A percentile compares a stretch with the other conserved stretches of the same genome.
Evolutionary conservation across 1,140 invertebrate species (phyloP).

Genomic region (Drosophila subpulchrella): DNA sequence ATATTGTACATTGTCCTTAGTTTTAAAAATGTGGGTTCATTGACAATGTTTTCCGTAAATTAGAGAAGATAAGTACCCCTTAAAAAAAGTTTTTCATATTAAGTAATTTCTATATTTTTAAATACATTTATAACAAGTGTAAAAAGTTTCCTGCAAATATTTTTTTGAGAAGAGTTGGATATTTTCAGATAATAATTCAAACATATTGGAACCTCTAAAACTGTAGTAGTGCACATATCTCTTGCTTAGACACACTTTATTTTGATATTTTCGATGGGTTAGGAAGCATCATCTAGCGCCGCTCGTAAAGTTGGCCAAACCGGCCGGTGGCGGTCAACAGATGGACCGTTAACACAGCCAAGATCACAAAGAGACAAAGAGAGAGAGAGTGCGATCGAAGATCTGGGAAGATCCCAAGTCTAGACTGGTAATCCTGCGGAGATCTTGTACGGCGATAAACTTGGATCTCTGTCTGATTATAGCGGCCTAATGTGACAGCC

Average conservation of each 20-base stretch:
- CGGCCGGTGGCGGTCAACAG: constrained; percentile 38
- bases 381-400: constrained; percentile 13
- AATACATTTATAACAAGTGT: no score
- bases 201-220: no score
- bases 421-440: constrained; percentile 76
- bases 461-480: constrained; percentile 74
- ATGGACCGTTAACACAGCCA: constrained; percentile 59
- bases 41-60: no score
- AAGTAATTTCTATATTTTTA: no score
- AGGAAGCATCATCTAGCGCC: constrained; percentile 46
- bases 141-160: no score
- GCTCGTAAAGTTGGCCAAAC: constrained; percentile 65
- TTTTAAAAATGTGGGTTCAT: no score
- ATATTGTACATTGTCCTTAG: no score
- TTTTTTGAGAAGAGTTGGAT: background rate
- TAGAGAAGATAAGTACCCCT: no score
- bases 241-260: background rate
- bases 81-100: no score
- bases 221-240: background rate
- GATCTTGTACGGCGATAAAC: constrained; percentile 79
- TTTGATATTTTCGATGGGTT: constrained; percentile 12
- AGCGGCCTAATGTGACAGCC: constrained; percentile 73
- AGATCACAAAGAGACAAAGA: background rate
- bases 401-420: constrained; percentile 56
- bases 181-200: no score